These are phyloP conservation scores for Tamias sibiricus DNA, from an alignment of 2,113 vertebrate species.

Conservation along the genomic window DNA sequence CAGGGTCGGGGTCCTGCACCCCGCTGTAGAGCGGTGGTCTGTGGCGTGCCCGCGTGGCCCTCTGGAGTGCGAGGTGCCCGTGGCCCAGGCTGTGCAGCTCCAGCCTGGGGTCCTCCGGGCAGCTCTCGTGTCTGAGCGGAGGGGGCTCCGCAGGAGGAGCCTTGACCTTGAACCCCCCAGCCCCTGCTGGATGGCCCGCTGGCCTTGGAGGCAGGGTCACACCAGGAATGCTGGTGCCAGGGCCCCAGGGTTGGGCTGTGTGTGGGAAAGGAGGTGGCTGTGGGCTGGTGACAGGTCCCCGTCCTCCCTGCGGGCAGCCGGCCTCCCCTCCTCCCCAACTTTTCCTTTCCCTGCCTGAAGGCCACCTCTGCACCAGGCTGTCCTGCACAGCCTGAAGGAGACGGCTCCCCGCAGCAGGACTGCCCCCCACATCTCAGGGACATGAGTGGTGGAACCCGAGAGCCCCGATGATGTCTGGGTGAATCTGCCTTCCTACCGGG, in stretches of 20 bases:
- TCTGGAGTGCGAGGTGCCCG: fast-evolving
- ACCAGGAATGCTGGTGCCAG: not conserved
- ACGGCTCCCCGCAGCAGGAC: not conserved
- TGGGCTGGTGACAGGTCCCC: no score
- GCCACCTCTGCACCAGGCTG: not conserved
- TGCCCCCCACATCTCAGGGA: not conserved
- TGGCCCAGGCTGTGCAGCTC: not conserved
- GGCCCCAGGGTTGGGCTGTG: not conserved
- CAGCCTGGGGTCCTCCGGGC: not conserved
- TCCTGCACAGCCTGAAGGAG: not conserved
- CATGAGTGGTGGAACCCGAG: no score
- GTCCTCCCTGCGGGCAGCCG: no score
- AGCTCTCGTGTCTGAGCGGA: not conserved
- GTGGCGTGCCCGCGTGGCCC: not conserved
- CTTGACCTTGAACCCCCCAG: not conserved
- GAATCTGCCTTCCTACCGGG: no score
- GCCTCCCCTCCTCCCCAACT: not conserved
- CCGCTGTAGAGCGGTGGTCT: fast-evolving
- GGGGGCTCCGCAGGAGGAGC: not conserved
- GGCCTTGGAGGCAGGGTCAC: not conserved
- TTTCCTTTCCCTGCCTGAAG: not conserved
- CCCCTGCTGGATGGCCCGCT: not conserved
- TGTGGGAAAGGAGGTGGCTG: no score
- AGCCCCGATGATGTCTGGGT: fast-evolving
- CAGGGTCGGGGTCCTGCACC: not conserved